Evolutionary conservation across 2,113 vertebrate species (phyloP).

Genomic region (Sisor rabdophorus): DNA sequence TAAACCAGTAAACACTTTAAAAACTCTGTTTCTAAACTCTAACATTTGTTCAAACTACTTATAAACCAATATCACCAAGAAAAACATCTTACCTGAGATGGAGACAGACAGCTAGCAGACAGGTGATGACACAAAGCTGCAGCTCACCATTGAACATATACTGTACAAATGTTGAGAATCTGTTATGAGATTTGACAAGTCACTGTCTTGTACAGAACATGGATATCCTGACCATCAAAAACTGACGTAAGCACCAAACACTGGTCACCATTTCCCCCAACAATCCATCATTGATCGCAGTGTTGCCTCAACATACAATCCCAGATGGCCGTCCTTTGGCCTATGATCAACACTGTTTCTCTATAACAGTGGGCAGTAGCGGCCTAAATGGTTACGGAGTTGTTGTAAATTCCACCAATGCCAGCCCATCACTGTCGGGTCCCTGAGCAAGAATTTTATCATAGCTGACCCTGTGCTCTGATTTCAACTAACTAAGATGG

Average conservation of each 20-base stretch:
- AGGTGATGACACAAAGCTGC: slow-evolving; percentile 6
- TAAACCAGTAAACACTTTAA: neutral
- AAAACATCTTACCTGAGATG: neutral
- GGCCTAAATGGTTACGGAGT: no score
- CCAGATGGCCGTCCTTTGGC: neutral
- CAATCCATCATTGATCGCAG: no score
- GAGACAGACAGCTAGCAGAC: neutral
- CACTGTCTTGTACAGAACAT: neutral
- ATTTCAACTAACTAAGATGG: no score
- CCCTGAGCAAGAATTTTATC: no score
- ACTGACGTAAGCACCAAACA: no score
- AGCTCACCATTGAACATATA: no score
- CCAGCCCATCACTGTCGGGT: no score
- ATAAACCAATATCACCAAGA: slow-evolving; percentile 4
- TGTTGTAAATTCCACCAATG: no score
- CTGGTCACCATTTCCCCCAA: neutral
- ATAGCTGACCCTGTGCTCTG: no score
- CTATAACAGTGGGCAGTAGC: no score
- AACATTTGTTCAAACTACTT: slow-evolving; percentile 8
- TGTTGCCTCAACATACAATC: neutral
- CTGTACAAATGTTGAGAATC: neutral
- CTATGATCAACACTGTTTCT: neutral
- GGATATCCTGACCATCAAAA: neutral
- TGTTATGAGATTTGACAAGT: neutral
- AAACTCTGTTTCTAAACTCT: neutral